Percentiles rank a stretch among this genome's conserved stretches.
phyloP scores from a whole-genome alignment of 53 echinoderm and acorn worm species.

The Patiria pectinifera region DNA sequence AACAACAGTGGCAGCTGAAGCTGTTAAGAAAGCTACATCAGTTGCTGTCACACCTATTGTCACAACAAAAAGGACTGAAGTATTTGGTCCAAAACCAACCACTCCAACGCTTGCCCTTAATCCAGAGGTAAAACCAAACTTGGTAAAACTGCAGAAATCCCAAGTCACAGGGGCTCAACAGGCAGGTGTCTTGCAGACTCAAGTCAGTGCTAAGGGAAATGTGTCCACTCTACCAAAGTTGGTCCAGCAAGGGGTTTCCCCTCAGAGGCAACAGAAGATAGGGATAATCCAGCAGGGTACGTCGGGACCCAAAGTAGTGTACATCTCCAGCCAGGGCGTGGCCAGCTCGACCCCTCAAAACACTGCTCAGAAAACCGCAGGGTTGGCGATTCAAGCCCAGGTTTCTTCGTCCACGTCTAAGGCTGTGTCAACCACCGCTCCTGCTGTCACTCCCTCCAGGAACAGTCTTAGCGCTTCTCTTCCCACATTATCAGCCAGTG shows the following conservation, averaged over 20 bases:
- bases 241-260: constrained; percentile 40
- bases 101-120: neutral
- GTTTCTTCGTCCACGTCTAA: neutral
- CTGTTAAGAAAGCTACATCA: neutral
- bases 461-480: constrained; percentile 56
- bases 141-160: neutral
- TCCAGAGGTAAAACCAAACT: neutral
- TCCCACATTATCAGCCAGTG: constrained; percentile 18
- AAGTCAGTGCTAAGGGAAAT: neutral
- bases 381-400: neutral
- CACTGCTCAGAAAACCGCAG: neutral
- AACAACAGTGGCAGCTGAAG: constrained; percentile 1
- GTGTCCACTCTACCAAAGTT: constrained; percentile 42
- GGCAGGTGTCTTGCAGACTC: neutral
- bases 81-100: neutral
- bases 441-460: neutral
- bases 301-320: constrained; percentile 56
- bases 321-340: constrained; percentile 26
- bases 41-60: neutral
- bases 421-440: neutral
- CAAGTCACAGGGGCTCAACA: neutral
- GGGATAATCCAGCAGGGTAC: constrained; percentile 46
- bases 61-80: constrained; percentile 17
- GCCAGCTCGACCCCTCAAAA: neutral
- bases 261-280: constrained; percentile 33